These are phyloP conservation scores for Microctenopoma lineatum DNA, from an alignment of 2,797 vertebrate genomes.

Conservation along the genomic window DNA sequence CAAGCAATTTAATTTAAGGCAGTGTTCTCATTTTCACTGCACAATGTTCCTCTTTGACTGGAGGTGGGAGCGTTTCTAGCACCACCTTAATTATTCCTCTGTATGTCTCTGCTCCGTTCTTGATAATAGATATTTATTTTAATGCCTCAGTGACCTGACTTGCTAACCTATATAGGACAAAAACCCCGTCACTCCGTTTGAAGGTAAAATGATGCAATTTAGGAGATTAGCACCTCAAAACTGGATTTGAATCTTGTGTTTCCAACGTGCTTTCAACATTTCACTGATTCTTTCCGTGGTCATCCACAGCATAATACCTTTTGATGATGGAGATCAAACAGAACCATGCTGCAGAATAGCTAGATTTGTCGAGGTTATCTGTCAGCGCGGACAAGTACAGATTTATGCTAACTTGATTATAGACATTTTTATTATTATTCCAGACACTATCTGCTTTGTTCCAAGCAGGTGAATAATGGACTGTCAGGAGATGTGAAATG, in stretches of 20 bases:
- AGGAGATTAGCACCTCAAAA: conserved; percentile 35
- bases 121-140: conserved; percentile 20
- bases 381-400: conserved; percentile 49
- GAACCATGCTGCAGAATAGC: conserved; percentile 14
- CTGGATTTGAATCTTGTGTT: conserved; percentile 32
- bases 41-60: conserved; percentile 28
- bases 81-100: conserved; percentile 9
- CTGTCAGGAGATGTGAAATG: conserved; percentile 46
- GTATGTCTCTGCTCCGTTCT: conserved; percentile 28
- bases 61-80: conserved; percentile 21
- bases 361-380: conserved; percentile 45
- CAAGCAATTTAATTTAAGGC: conserved; percentile 29
- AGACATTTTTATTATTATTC: conserved; percentile 53
- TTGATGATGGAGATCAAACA: conserved; percentile 55
- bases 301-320: conserved; percentile 29
- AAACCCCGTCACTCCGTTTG: background rate
- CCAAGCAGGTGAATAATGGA: conserved; percentile 51
- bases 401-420: conserved; percentile 59
- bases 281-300: conserved; percentile 47
- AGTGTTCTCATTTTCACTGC: conserved; percentile 22
- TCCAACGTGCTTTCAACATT: conserved; percentile 23
- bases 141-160: conserved; percentile 11
- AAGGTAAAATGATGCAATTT: conserved; percentile 45
- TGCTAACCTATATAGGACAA: conserved; percentile 4
- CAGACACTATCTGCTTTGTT: conserved; percentile 41